Evolutionary conservation across 2,113 vertebrate species (phyloP).

Genomic region (Pachyramphus minor): DNA sequence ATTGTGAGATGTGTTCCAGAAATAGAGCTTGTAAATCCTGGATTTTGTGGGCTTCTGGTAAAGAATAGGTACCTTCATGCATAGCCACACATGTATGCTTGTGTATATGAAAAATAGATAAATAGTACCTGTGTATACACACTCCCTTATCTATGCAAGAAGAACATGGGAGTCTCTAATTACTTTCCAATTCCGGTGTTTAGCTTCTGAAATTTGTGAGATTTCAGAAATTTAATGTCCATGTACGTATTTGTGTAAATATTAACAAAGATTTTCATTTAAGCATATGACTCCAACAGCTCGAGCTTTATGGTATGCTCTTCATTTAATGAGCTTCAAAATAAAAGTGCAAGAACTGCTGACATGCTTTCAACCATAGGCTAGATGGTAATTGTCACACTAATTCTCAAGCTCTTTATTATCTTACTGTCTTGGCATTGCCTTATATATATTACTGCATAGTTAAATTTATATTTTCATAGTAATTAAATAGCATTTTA

Average conservation of each 20-base stretch:
- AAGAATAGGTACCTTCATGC: neutral
- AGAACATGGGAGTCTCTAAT: neutral
- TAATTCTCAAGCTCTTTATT: neutral
- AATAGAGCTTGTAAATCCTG: neutral
- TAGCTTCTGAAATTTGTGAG: neutral
- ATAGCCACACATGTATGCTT: neutral
- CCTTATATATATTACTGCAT: neutral
- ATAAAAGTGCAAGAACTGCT: neutral
- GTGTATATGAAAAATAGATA: neutral
- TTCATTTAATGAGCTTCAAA: slow-evolving; percentile 32
- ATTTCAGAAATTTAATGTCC: neutral
- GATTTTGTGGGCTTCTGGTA: neutral
- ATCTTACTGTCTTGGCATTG: neutral
- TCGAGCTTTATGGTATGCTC: neutral
- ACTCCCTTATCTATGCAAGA: neutral
- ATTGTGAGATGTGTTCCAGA: neutral
- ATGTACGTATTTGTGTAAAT: slow-evolving; percentile 11
- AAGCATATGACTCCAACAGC: neutral
- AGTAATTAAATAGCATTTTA: slow-evolving; percentile 33
- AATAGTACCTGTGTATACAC: neutral
- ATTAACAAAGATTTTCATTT: neutral
- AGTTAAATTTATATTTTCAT: neutral
- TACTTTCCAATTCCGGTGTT: neutral
- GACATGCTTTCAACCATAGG: neutral
- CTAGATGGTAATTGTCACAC: neutral